Percentiles rank a stretch among this genome's conserved stretches.
These are phyloP conservation scores for Lissonota sp. DNA, from an alignment of 2,888 invertebrate genomes.

Conservation along the genomic window DNA sequence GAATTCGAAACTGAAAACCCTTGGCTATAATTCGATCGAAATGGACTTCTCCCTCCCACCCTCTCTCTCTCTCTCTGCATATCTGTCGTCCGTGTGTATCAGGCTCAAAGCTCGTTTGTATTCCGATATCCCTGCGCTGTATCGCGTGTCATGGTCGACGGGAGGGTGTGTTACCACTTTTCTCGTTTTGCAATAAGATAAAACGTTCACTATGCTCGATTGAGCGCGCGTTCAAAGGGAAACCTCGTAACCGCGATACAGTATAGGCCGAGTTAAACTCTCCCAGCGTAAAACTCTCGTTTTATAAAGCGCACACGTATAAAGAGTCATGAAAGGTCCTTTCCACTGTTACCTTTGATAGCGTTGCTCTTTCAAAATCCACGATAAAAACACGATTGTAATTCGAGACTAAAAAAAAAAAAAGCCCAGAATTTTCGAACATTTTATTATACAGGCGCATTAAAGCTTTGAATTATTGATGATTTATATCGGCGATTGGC, in stretches of 20 bases:
- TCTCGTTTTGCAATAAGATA: constrained; percentile 7
- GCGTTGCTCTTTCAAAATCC: too few species aligned
- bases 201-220: constrained; percentile 19
- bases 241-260: not conserved
- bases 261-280: too few species aligned
- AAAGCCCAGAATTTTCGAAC: not conserved
- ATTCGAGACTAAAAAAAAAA: too few species aligned
- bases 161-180: not conserved
- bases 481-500: not conserved
- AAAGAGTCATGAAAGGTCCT: too few species aligned
- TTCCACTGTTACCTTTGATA: too few species aligned
- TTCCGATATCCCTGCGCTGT: constrained; percentile 42
- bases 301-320: too few species aligned
- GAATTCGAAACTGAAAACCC: constrained; percentile 48
- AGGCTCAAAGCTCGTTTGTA: constrained; percentile 23
- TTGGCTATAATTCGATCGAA: constrained; percentile 35
- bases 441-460: not conserved
- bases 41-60: not conserved
- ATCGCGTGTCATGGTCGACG: constrained; percentile 26
- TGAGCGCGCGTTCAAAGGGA: not conserved
- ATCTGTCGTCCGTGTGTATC: not conserved
- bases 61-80: not conserved
- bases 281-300: too few species aligned
- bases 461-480: not conserved
- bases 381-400: too few species aligned